Percentiles rank a stretch among this genome's conserved stretches.
Conservation (phyloP, 2,113 vertebrate species). For the Misgurnus anguillicaudatus region DNA sequence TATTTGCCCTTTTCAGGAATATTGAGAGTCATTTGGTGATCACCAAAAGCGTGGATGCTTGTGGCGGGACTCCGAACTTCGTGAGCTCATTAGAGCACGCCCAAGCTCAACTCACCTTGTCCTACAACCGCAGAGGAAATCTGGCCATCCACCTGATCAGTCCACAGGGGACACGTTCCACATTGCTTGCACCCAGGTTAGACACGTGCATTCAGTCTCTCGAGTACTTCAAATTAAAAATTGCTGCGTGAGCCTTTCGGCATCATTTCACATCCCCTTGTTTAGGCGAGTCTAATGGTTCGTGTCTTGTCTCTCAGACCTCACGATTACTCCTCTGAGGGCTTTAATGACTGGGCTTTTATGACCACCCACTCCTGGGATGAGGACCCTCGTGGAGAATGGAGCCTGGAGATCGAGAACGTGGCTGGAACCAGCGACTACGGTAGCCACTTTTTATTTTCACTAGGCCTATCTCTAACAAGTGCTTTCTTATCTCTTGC, state of each 20-base stretch:
- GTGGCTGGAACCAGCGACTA: slow-evolving; percentile 90
- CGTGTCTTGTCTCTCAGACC: slow-evolving; percentile 72
- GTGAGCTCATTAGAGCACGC: slow-evolving; percentile 88
- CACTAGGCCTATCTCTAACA: neutral
- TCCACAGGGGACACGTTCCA: slow-evolving; percentile 92
- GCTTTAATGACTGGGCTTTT: slow-evolving; percentile 98
- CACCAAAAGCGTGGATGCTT: slow-evolving; percentile 81
- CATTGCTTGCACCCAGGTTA: slow-evolving; percentile 90
- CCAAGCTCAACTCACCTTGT: slow-evolving; percentile 89
- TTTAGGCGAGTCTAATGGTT: neutral
- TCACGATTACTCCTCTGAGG: slow-evolving; percentile 93
- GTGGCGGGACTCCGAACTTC: slow-evolving; percentile 79
- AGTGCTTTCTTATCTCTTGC: too few relatives aligned
- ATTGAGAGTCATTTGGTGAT: slow-evolving; percentile 88
- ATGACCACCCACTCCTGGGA: slow-evolving; percentile 99
- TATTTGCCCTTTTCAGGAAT: slow-evolving; percentile 75
- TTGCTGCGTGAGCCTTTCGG: too few relatives aligned
- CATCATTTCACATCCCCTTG: too few relatives aligned
- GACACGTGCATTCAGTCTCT: neutral
- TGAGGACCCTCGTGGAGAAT: slow-evolving; percentile 85
- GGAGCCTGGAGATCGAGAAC: slow-evolving; percentile 93
- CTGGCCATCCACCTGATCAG: slow-evolving; percentile 92
- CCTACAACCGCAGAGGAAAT: slow-evolving; percentile 94
- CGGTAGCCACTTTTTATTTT: slow-evolving; percentile 67
- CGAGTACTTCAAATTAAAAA: too few relatives aligned